Conservation (phyloP, 1,140 invertebrate genomes). For the Notospermus geniculatus region DNA sequence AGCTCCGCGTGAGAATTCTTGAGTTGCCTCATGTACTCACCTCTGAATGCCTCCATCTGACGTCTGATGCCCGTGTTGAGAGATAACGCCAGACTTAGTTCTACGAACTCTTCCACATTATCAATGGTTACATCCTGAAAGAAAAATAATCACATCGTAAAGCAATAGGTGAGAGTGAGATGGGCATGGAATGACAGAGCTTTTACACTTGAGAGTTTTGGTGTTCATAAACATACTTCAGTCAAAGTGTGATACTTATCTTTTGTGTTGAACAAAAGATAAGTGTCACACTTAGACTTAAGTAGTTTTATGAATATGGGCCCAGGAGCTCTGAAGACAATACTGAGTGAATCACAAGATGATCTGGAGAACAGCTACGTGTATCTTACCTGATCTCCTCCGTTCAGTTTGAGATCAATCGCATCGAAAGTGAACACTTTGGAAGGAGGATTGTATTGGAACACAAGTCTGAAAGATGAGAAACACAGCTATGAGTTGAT, state of each 20-base stretch:
- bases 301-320: no score
- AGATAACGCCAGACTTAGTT: constrained; percentile 80
- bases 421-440: constrained; percentile 62
- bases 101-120: constrained; percentile 91
- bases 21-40: constrained; percentile 30
- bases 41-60: constrained; percentile 82
- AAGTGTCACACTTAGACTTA: no score
- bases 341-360: neutral
- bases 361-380: no score
- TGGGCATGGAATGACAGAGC: neutral
- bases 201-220: neutral
- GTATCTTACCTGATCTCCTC: constrained; percentile 57
- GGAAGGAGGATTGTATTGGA: constrained; percentile 82
- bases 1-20: no score
- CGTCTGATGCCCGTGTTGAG: constrained; percentile 83
- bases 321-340: neutral
- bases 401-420: constrained; percentile 60
- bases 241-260: no score
- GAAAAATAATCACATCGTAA: neutral
- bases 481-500: no score
- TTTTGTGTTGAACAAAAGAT: no score
- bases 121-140: constrained; percentile 74
- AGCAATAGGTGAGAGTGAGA: neutral
- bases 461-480: constrained; percentile 63
- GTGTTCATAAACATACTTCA: no score